A percentile compares a stretch with the other conserved stretches of the same genome.
These are phyloP conservation scores for Eupsilia transversa DNA, from an alignment of 2,888 invertebrate species.

Conservation along the genomic window DNA sequence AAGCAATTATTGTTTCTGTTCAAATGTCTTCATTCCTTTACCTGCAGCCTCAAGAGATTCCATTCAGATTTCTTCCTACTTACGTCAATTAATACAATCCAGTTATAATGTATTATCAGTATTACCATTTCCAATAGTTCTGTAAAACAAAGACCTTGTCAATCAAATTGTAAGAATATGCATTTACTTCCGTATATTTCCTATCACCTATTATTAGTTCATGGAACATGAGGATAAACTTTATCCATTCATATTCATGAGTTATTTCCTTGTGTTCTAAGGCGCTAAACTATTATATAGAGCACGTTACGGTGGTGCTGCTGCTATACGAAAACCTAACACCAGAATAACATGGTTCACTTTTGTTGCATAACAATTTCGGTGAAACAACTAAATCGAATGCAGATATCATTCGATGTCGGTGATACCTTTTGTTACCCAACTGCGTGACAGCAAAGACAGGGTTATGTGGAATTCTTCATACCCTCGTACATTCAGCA, in stretches of 20 bases:
- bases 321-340: not conserved
- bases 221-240: constrained; percentile 18
- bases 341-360: not conserved
- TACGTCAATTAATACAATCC: not conserved
- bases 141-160: constrained; percentile 29
- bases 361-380: not conserved
- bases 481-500: no score
- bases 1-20: not conserved
- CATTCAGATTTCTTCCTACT: not conserved
- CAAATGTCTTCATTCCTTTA: not conserved
- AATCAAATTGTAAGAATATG: not conserved
- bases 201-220: not conserved
- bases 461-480: no score
- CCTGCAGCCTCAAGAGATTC: not conserved
- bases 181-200: constrained; percentile 32
- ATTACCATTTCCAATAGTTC: not conserved
- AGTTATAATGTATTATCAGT: not conserved
- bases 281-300: not conserved
- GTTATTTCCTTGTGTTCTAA: constrained; percentile 22
- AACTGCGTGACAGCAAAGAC: no score
- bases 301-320: not conserved
- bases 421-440: no score
- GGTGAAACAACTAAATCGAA: not conserved
- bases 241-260: constrained; percentile 31
- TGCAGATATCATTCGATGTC: not conserved